Conservation (phyloP, 2,888 invertebrate genomes). For the Ichneumoninae sp. region DNA sequence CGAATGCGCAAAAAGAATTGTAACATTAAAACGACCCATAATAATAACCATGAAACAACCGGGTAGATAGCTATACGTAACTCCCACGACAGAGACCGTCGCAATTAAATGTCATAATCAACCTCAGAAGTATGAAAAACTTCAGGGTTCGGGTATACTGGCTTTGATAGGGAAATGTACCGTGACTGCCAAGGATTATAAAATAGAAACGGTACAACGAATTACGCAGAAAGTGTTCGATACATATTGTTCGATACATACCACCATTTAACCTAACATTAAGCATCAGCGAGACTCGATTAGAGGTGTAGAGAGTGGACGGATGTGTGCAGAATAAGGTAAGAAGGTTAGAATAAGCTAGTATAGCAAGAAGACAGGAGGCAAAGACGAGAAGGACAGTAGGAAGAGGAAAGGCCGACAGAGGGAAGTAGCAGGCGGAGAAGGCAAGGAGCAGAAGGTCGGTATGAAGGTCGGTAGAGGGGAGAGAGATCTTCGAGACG, state of each 20-base stretch:
- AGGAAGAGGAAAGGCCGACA: neutral
- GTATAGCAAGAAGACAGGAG: neutral
- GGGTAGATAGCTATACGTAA: no score
- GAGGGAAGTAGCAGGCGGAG: neutral
- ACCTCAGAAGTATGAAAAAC: no score
- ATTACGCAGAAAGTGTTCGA: no score
- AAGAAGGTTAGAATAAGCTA: neutral
- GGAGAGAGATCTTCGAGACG: neutral
- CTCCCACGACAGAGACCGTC: no score
- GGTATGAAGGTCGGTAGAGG: neutral
- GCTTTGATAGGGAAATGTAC: no score
- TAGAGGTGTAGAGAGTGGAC: neutral
- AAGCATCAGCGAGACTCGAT: neutral
- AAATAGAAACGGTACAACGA: no score
- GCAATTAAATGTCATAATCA: no score
- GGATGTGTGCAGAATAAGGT: slow-evolving; percentile 6
- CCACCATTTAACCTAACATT: neutral
- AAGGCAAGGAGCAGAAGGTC: neutral
- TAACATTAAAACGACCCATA: no score
- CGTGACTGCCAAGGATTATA: no score
- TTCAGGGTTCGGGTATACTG: no score
- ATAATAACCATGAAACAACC: no score
- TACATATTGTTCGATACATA: neutral
- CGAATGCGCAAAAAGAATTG: no score
- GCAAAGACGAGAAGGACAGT: neutral